Percentiles rank a stretch among this genome's conserved stretches.
Conservation (phyloP, 2,888 invertebrate genomes). For the Tetropium fuscum region DNA sequence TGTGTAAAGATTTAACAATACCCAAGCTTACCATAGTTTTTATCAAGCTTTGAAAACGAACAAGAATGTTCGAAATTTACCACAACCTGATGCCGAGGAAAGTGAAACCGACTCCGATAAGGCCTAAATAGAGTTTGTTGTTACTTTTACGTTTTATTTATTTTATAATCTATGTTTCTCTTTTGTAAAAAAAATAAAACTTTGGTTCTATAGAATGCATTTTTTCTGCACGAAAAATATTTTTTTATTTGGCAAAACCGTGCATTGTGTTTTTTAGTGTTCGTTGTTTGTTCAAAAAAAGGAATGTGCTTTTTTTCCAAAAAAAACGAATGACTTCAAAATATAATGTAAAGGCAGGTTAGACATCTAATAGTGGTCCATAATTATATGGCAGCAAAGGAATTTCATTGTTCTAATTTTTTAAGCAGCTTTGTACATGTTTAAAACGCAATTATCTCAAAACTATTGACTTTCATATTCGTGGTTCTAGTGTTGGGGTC, state of each 20-base stretch:
- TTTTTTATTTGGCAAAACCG: not conserved
- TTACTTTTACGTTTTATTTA: not conserved
- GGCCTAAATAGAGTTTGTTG: not conserved
- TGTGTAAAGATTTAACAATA: slow-evolving; percentile 36
- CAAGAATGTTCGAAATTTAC: slow-evolving; percentile 16
- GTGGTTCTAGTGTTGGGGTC: slow-evolving; percentile 1
- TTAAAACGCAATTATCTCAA: slow-evolving; percentile 3
- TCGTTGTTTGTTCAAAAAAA: too few species aligned
- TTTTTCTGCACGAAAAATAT: slow-evolving; percentile 1
- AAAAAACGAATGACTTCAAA: not conserved
- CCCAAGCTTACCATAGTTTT: slow-evolving; percentile 35
- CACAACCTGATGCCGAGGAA: not conserved
- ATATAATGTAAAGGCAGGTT: not conserved
- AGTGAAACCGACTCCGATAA: not conserved
- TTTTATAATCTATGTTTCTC: not conserved
- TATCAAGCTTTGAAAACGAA: slow-evolving; percentile 31
- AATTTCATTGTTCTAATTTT: not conserved
- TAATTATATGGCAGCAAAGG: not conserved
- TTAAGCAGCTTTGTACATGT: not conserved
- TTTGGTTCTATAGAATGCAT: not conserved
- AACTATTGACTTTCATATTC: not conserved
- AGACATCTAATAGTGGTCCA: not conserved
- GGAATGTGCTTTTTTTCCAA: not conserved
- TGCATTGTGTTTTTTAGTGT: too few species aligned
- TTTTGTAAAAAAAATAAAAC: not conserved